A percentile compares a stretch with the other conserved stretches of the same genome.
Evolutionary conservation across 2,888 invertebrate genomes (phyloP).

Genomic region (Megaustenia siamemsis): DNA sequence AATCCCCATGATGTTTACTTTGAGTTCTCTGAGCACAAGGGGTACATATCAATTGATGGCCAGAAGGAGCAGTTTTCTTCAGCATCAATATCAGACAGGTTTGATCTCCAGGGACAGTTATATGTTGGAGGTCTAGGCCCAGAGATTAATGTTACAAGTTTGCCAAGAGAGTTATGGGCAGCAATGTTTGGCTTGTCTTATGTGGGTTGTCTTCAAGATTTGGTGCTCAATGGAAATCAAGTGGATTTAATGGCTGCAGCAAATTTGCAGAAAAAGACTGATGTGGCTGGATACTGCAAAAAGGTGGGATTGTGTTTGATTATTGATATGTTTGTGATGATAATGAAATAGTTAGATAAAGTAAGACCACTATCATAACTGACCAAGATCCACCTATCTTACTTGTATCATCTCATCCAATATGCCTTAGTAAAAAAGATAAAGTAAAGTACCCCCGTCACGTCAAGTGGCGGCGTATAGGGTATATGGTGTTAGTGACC

Average conservation of each 20-base stretch:
- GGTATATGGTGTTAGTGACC: too few relatives aligned
- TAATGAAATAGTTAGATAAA: too few relatives aligned
- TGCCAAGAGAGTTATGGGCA: slow-evolving; percentile 94
- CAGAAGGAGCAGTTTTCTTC: slow-evolving; percentile 81
- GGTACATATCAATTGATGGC: slow-evolving; percentile 91
- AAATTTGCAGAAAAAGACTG: slow-evolving; percentile 92
- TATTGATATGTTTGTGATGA: too few relatives aligned
- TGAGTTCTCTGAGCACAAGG: slow-evolving; percentile 89
- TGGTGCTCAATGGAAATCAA: slow-evolving; percentile 91
- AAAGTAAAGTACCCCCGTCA: too few relatives aligned
- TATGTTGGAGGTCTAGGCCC: slow-evolving; percentile 89
- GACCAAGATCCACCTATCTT: too few relatives aligned
- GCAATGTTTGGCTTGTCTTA: slow-evolving; percentile 93
- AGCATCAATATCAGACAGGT: slow-evolving; percentile 89
- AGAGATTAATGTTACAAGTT: slow-evolving; percentile 84
- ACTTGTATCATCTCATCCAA: too few relatives aligned
- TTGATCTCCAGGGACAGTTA: slow-evolving; percentile 93
- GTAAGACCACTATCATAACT: too few relatives aligned
- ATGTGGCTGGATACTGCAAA: slow-evolving; percentile 93
- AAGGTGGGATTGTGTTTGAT: slow-evolving; percentile 40
- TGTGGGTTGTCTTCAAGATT: slow-evolving; percentile 94
- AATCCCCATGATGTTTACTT: slow-evolving; percentile 94
- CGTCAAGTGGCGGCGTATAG: too few relatives aligned
- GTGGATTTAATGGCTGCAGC: slow-evolving; percentile 94
- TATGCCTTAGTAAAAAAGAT: too few relatives aligned